Percentiles rank a stretch among this genome's conserved stretches.
These are phyloP conservation scores for Ernsta delagoae DNA, from an alignment of 2,888 invertebrate species.

Conservation along the genomic window DNA sequence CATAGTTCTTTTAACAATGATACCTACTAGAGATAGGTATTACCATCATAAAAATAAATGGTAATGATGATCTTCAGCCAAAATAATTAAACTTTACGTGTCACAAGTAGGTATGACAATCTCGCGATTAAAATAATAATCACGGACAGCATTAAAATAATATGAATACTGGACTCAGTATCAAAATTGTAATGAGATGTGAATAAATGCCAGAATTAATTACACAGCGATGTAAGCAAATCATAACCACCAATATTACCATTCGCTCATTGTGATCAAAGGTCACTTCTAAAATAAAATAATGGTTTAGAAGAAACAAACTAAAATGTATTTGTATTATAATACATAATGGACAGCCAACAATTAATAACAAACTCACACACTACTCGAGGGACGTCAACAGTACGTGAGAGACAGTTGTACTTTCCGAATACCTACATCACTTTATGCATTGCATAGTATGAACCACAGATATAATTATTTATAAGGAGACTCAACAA, in stretches of 20 bases:
- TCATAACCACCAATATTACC: too few species aligned
- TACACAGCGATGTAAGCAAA: too few species aligned
- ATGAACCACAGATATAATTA: not conserved
- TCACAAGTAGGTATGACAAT: too few species aligned
- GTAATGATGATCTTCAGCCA: too few species aligned
- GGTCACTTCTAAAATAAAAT: constrained; percentile 23
- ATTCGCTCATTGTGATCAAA: too few species aligned
- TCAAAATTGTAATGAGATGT: not conserved
- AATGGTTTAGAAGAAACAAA: not conserved
- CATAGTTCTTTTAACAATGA: not conserved
- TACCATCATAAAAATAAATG: too few species aligned
- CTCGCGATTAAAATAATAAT: too few species aligned
- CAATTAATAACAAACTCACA: not conserved
- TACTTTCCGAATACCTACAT: too few species aligned
- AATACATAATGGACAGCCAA: not conserved
- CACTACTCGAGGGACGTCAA: not conserved
- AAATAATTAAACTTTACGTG: too few species aligned
- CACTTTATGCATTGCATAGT: not conserved
- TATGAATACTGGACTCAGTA: too few species aligned
- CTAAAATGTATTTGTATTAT: not conserved
- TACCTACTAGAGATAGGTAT: not conserved
- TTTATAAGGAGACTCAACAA: constrained; percentile 38
- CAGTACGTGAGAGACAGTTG: not conserved
- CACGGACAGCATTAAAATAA: too few species aligned
- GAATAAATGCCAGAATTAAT: too few species aligned